Conservation (phyloP, 2,888 invertebrate species). For the Stenichneumon culpator region DNA sequence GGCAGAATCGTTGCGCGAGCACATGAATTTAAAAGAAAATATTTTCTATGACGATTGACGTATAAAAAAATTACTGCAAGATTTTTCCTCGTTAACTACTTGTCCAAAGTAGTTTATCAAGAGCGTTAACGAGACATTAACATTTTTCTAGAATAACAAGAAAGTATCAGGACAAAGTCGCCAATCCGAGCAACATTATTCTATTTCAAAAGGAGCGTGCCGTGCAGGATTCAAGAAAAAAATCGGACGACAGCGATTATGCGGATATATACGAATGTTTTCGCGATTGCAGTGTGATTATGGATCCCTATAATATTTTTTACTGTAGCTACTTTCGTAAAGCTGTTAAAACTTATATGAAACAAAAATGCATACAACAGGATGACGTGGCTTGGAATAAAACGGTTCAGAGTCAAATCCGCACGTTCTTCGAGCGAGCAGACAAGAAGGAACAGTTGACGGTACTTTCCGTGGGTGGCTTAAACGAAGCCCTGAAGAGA, state of each 20-base stretch:
- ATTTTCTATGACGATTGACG: neutral
- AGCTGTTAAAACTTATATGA: constrained; percentile 10
- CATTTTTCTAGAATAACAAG: constrained; percentile 89
- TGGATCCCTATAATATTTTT: constrained; percentile 6
- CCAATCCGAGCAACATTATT: constrained; percentile 94
- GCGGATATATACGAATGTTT: constrained; percentile 79
- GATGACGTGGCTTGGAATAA: constrained; percentile 77
- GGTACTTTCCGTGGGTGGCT: constrained; percentile 91
- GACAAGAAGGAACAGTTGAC: constrained; percentile 88
- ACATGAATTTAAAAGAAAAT: no score
- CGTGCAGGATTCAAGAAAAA: constrained; percentile 79
- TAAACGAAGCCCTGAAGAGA: constrained; percentile 92
- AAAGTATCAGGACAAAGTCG: constrained; percentile 91
- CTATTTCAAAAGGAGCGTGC: constrained; percentile 85
- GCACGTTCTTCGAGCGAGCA: constrained; percentile 88
- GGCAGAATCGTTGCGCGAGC: no score
- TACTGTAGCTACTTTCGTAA: neutral
- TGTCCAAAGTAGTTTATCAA: neutral
- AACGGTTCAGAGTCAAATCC: constrained; percentile 88
- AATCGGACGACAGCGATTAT: constrained; percentile 74
- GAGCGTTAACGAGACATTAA: neutral
- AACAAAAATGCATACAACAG: constrained; percentile 63
- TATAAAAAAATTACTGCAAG: neutral
- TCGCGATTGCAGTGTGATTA: constrained; percentile 84
- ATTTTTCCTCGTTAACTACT: neutral